These are phyloP conservation scores for Podabrus alpinus DNA, from an alignment of 2,888 invertebrate genomes.

Conservation along the genomic window DNA sequence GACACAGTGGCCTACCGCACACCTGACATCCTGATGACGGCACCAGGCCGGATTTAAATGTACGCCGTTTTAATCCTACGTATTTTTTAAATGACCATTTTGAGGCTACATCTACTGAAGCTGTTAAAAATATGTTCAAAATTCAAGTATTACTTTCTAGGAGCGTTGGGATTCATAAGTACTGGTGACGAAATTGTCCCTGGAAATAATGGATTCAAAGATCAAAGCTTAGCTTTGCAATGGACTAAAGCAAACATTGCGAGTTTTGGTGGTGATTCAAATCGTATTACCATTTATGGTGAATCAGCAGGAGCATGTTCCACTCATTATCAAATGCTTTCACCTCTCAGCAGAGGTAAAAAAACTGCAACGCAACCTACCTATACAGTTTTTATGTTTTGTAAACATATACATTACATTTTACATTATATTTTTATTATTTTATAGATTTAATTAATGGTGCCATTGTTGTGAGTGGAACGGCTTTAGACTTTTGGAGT, in stretches of 20 bases:
- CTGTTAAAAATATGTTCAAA: neutral
- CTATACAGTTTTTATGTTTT: too few relatives aligned
- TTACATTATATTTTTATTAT: neutral
- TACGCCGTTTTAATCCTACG: too few relatives aligned
- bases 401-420: too few relatives aligned
- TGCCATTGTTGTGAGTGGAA: conserved; percentile 77
- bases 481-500: conserved; percentile 58
- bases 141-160: conserved; percentile 35
- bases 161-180: conserved; percentile 52
- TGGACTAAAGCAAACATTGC: conserved; percentile 52
- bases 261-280: conserved; percentile 52
- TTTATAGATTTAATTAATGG: conserved; percentile 44
- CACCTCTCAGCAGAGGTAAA: conserved; percentile 51
- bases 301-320: conserved; percentile 55
- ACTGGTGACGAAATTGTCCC: conserved; percentile 48
- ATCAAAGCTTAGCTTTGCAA: conserved; percentile 51
- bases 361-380: too few relatives aligned
- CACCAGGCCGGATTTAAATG: too few relatives aligned
- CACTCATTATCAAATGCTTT: conserved; percentile 53
- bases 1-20: too few relatives aligned
- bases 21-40: too few relatives aligned
- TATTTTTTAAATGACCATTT: too few relatives aligned
- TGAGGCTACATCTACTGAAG: too few relatives aligned
- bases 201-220: conserved; percentile 55
- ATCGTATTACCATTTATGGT: conserved; percentile 52